Base-by-base conservation (phyloP, 2,888 invertebrate species). In the Dicycla oo region DNA sequence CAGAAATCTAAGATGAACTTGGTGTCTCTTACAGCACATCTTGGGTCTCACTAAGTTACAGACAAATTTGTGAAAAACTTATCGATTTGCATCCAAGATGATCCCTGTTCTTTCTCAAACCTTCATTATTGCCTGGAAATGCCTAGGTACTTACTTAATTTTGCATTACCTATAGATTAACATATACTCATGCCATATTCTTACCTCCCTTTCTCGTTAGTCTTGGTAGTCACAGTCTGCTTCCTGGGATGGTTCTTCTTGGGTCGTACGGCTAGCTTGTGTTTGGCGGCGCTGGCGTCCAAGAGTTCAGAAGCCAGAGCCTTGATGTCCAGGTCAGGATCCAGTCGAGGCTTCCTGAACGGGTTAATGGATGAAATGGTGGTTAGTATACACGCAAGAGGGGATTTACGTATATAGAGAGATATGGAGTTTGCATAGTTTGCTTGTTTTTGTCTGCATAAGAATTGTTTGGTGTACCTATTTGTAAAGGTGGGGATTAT, bases 241-340 rank as follows among this genome's bases (percentile, higher is more conserved):
- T 89, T 91, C 73, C 90, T 92, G 0, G 95, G 95, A 74, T 97
- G 97, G 84, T 97, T 97, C 89, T 97, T 97, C 93, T 97, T 97
- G 10, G 98, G 98, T 90, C 97, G 96, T 23, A 98, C 96, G 0
- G 98, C 97, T 69, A 98, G 92, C 93, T 98, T 98, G 95, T 98
- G 98, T 87, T 96, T 97, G 23, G 98, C 98, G 0, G 98, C 98
- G 11, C 97, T 96, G 82, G 96, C 97, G 94, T 98, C 98, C 92
- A 98, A 95, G 61, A 97, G 96, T 82, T 96, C 96, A 13, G 73
- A 47, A 15, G 73, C 73, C 45, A 74, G 47, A 0, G 91, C 88
- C 26, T 95, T 95, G 84, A 97, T 91, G 89, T 97, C 97, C 90
- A 98, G 94, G 61, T 96, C 96, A 89, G 78, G 84, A 70, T 97